A percentile compares a stretch with the other conserved stretches of the same genome.
These are phyloP conservation scores for Anseranas semipalmata DNA, from an alignment of 2,113 vertebrate genomes.

Conservation along the genomic window DNA sequence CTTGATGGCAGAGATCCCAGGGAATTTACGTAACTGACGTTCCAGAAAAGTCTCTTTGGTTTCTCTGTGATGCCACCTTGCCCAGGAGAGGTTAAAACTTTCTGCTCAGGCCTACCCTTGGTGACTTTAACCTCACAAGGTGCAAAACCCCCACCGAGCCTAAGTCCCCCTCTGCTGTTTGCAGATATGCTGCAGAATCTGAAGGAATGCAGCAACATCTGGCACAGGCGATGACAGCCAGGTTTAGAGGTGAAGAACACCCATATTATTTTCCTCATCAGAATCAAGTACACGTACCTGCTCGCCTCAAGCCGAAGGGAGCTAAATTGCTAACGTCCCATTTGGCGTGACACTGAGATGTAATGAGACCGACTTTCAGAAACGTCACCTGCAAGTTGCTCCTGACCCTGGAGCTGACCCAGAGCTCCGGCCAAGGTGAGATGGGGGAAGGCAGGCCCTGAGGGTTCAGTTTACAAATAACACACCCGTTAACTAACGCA, in stretches of 20 bases:
- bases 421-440: not conserved
- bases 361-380: not conserved
- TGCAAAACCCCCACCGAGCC: not conserved
- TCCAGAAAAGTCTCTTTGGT: slow-evolving; percentile 67
- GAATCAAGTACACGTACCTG: fast-evolving
- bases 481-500: not conserved
- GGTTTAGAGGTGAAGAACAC: not conserved
- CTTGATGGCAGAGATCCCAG: slow-evolving; percentile 76
- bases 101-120: not conserved
- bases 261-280: not conserved
- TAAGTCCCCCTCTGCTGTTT: fast-evolving
- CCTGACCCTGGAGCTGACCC: not conserved
- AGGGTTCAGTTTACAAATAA: not conserved
- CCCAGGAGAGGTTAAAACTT: not conserved
- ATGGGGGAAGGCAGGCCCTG: not conserved
- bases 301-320: not conserved
- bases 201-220: fast-evolving
- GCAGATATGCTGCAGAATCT: not conserved
- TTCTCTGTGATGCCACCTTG: slow-evolving; percentile 17
- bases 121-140: not conserved
- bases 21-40: slow-evolving; percentile 72
- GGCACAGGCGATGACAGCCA: not conserved
- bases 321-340: not conserved
- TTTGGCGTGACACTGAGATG: not conserved
- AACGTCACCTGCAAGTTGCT: not conserved